Percentiles rank a stretch among this genome's conserved stretches.
Evolutionary conservation across 1,140 invertebrate species (phyloP).

Genomic region (Drosophila athabasca): DNA sequence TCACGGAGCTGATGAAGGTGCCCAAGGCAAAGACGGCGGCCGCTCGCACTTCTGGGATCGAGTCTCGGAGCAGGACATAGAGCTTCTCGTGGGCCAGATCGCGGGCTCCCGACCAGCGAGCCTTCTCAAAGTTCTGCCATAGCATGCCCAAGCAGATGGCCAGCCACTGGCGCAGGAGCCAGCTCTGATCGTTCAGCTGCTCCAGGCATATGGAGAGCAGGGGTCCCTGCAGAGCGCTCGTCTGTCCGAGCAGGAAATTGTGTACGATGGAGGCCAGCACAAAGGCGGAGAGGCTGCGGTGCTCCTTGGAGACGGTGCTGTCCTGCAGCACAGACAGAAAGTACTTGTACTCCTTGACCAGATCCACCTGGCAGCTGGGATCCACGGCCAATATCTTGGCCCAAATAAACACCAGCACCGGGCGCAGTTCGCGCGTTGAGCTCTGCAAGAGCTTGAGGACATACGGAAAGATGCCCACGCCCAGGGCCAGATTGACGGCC

Average conservation of each 20-base stretch:
- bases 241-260: constrained; percentile 93
- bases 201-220: constrained; percentile 95
- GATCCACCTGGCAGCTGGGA: constrained; percentile 95
- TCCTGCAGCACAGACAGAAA: constrained; percentile 96
- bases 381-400: constrained; percentile 99
- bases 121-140: constrained; percentile 96
- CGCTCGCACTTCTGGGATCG: constrained; percentile 94
- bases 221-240: constrained; percentile 93
- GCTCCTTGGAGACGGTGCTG: constrained; percentile 90
- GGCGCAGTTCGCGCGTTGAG: constrained; percentile 94
- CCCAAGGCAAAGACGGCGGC: constrained; percentile 96
- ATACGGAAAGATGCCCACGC: constrained; percentile 99
- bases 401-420: constrained; percentile 98
- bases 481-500: constrained; percentile 97
- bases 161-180: constrained; percentile 94
- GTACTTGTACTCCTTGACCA: constrained; percentile 98
- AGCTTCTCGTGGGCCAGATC: constrained; percentile 98
- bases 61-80: constrained; percentile 90
- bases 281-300: constrained; percentile 95
- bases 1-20: constrained; percentile 93
- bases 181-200: constrained; percentile 87
- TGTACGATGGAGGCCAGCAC: constrained; percentile 96
- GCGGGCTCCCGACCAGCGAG: constrained; percentile 97
- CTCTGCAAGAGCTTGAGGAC: constrained; percentile 98
- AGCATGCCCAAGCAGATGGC: constrained; percentile 95